Evolutionary conservation across 2,797 vertebrate genomes (phyloP), one percentile per base, ranked within the genome.

Genomic region (Anguilla marmorata): DNA sequence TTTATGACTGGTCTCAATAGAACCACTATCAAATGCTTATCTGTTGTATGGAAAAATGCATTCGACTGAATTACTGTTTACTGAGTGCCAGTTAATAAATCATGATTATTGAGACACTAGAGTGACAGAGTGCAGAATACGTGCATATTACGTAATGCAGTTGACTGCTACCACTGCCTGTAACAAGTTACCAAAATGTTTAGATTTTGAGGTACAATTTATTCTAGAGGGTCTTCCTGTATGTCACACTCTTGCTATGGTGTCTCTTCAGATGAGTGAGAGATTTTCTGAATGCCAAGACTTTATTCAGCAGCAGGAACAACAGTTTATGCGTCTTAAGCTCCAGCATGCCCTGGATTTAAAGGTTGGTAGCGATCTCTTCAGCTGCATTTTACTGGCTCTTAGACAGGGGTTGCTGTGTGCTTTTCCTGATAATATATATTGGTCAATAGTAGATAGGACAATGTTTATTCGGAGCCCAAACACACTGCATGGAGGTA

Each of bases 261-360:
- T 91, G 45, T 89, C 80, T 86, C 90, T 89, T 56, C 93, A 98
- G 97, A 96, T 97, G 88, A 96, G 95, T 8, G 92, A 96, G 93
- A 96, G 96, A 89, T 96, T 98, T 92, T 94, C 96, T 87, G 96
- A 97, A 92, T 97, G 97, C 91, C 97, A 97, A 90, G 94, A 96
- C 88, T 95, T 96, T 89, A 95, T 98, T 92, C 97, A 98, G 91
- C 94, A 93, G 87, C 96, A 96, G 88, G 95, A 98, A 7, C 97
- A 98, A 91, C 96, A 97, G 50, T 95, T 94, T 1, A 93, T 95
- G 89, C 92, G 92, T 37, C 93, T 97, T 74, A 97, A 97, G 89
- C 95, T 98, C 85, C 96, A 96, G 37, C 97, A 97, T 76, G 92
- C 95, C 33, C 91, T 98, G 91, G 95, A 97, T 89, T 87, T 97